These are phyloP conservation scores for Sandelia bainsii DNA, from an alignment of 2,797 vertebrate genomes.

Conservation along the genomic window DNA sequence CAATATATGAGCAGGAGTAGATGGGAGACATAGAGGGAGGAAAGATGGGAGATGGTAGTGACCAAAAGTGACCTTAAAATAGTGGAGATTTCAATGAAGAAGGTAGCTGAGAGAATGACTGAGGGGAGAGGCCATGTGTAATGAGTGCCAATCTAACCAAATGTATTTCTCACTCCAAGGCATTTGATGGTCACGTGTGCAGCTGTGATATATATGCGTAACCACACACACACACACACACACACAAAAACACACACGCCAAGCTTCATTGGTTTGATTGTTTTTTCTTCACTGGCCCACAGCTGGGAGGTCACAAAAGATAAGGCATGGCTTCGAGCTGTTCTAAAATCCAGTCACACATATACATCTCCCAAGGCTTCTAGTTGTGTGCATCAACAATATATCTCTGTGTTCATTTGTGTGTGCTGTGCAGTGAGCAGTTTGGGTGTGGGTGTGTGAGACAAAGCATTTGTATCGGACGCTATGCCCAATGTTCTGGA, in stretches of 20 bases:
- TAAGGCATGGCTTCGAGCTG: conserved; percentile 67
- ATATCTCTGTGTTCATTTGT: conserved; percentile 7
- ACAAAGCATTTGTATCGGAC: conserved; percentile 41
- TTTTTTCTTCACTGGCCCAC: conserved; percentile 55
- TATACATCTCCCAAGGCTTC: conserved; percentile 41
- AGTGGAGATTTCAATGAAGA: conserved; percentile 61
- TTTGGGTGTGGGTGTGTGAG: conserved; percentile 16
- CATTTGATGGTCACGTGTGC: conserved; percentile 55
- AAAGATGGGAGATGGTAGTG: conserved; percentile 19
- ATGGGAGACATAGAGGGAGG: conserved; percentile 9
- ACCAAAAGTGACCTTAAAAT: conserved; percentile 61
- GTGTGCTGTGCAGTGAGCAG: conserved; percentile 6
- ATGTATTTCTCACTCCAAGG: conserved; percentile 30
- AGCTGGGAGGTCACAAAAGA: conserved; percentile 69
- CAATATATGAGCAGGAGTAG: conserved; percentile 57
- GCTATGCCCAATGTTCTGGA: conserved; percentile 63
- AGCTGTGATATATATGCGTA: conserved; percentile 46
- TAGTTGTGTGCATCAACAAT: conserved; percentile 35
- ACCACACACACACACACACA: conserved; percentile 22
- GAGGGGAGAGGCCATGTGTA: conserved; percentile 42
- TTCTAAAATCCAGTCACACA: conserved; percentile 67
- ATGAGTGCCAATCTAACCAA: conserved; percentile 46
- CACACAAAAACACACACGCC: conserved; percentile 22
- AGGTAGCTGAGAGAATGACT: conserved; percentile 35
- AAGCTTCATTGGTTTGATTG: conserved; percentile 61